These are phyloP conservation scores for Artibeus jamaicensis DNA, from an alignment of 2,797 vertebrate genomes.

Conservation along the genomic window DNA sequence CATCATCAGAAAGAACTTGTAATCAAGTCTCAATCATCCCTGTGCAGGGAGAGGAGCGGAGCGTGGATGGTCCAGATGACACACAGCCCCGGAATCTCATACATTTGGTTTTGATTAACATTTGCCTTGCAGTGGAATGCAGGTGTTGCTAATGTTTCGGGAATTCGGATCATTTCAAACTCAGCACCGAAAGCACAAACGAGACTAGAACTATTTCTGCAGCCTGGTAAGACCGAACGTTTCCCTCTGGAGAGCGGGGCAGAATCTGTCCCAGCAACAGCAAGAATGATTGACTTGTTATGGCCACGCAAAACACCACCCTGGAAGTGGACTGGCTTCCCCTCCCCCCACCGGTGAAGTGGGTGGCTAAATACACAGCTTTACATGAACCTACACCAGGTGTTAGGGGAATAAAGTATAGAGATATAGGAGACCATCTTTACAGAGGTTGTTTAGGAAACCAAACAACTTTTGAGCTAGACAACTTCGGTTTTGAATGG, in stretches of 20 bases:
- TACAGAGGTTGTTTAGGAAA: background rate
- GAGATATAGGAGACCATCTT: background rate
- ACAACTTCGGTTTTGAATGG: background rate
- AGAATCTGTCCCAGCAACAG: background rate
- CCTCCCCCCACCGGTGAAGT: background rate
- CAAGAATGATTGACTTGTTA: background rate
- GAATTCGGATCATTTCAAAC: conserved; percentile 29
- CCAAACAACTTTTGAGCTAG: background rate
- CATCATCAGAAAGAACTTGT: conserved; percentile 58
- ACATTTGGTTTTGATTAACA: conserved; percentile 56
- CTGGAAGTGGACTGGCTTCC: no score
- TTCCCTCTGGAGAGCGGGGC: background rate
- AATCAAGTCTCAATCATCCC: conserved; percentile 53
- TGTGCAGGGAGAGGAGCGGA: background rate
- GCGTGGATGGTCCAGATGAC: conserved; percentile 10
- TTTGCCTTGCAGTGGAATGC: background rate
- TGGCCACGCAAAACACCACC: accelerated
- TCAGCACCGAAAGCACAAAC: background rate
- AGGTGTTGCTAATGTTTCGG: conserved; percentile 61
- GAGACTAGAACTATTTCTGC: background rate
- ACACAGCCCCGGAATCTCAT: background rate
- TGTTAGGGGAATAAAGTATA: background rate
- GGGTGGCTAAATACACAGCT: background rate
- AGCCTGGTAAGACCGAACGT: background rate
- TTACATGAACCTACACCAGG: background rate